Percentiles rank a stretch among this genome's conserved stretches.
Evolutionary conservation across 2,113 vertebrate genomes (phyloP).

Genomic region (Aleadryas rufinucha): DNA sequence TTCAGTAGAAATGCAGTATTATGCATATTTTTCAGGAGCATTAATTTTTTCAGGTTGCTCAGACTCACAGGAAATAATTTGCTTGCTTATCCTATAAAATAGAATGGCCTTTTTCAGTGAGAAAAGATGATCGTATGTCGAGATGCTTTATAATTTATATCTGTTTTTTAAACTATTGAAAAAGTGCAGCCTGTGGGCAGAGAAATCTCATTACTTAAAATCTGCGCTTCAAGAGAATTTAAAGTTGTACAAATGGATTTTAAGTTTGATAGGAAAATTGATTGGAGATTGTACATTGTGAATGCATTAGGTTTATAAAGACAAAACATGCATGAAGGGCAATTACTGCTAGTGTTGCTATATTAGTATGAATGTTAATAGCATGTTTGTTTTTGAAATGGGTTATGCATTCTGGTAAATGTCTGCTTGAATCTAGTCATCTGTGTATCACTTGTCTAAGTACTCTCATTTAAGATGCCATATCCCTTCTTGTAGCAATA

Average conservation of each 20-base stretch:
- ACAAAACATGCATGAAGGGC: slow-evolving; percentile 81
- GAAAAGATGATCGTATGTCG: slow-evolving; percentile 21
- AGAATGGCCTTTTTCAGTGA: not conserved
- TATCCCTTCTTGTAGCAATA: slow-evolving; percentile 87
- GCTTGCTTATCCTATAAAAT: not conserved
- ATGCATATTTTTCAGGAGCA: not conserved
- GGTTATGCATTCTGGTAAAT: slow-evolving; percentile 83
- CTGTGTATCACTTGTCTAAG: slow-evolving; percentile 85
- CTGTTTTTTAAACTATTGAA: not conserved
- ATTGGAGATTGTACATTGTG: slow-evolving; percentile 78
- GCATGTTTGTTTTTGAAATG: slow-evolving; percentile 85
- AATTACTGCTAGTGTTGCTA: slow-evolving; percentile 81
- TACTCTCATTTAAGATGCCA: slow-evolving; percentile 93
- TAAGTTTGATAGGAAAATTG: slow-evolving; percentile 74
- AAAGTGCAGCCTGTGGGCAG: not conserved
- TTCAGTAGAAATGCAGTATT: not conserved
- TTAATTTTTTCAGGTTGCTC: slow-evolving; percentile 39
- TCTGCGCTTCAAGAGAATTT: slow-evolving; percentile 58
- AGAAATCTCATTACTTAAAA: slow-evolving; percentile 22
- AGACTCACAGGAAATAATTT: not conserved
- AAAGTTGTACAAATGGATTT: slow-evolving; percentile 70
- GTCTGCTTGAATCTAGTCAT: slow-evolving; percentile 85
- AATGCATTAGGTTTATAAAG: slow-evolving; percentile 77
- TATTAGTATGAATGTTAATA: slow-evolving; percentile 85
- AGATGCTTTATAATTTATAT: not conserved